Percentiles rank a stretch among this genome's conserved stretches.
Evolutionary conservation across 2,797 vertebrate species (phyloP).

Genomic region (Neostethus bicornis): DNA sequence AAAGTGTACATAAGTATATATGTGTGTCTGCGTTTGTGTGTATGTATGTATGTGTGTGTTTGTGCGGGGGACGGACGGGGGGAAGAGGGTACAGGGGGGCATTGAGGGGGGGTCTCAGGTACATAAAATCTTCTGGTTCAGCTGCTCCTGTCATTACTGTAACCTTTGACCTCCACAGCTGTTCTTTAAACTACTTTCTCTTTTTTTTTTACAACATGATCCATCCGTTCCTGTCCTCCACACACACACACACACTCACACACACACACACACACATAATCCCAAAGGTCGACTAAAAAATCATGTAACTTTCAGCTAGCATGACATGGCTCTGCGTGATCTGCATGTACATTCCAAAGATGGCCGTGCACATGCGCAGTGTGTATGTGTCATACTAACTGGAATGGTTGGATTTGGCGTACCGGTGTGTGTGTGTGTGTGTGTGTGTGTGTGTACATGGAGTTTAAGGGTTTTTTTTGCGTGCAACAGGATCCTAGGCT

Average conservation of each 20-base stretch:
- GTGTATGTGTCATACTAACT: constrained; percentile 24
- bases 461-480: too few relatives aligned
- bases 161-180: constrained; percentile 58
- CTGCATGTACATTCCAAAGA: constrained; percentile 26
- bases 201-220: constrained; percentile 32
- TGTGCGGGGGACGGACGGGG: too few relatives aligned
- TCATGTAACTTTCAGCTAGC: constrained; percentile 40
- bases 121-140: constrained; percentile 63
- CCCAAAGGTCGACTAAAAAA: constrained; percentile 22
- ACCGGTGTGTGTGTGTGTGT: too few relatives aligned
- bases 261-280: too few relatives aligned
- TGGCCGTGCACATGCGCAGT: constrained; percentile 9
- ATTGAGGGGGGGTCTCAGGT: too few relatives aligned
- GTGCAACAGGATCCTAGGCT: constrained; percentile 61
- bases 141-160: constrained; percentile 58
- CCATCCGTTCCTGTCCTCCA: constrained; percentile 32
- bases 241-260: too few relatives aligned
- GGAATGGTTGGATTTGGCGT: constrained; percentile 54
- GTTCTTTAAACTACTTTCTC: constrained; percentile 45
- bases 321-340: constrained; percentile 14
- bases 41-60: too few relatives aligned
- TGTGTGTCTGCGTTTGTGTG: too few relatives aligned
- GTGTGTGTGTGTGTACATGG: too few relatives aligned
- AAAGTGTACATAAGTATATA: too few relatives aligned
- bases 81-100: too few relatives aligned